Percentiles rank a stretch among this genome's conserved stretches.
These are phyloP conservation scores for Proterorhinus semilunaris DNA, from an alignment of 2,113 vertebrate species.

Conservation along the genomic window DNA sequence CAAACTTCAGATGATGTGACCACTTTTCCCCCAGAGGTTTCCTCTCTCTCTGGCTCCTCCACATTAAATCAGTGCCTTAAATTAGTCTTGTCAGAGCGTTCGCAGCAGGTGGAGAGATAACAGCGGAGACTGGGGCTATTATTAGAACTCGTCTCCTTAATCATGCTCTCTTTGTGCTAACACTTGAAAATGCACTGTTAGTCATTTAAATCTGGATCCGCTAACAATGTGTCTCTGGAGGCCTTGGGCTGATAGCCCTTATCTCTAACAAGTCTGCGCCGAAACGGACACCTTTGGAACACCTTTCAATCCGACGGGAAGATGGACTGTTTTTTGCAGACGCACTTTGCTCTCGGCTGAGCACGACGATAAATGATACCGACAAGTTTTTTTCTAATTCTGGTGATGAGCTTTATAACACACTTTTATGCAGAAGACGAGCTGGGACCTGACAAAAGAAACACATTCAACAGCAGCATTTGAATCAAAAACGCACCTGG, in stretches of 20 bases:
- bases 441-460: too few species aligned
- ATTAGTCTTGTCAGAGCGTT: slow-evolving; percentile 48
- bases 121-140: slow-evolving; percentile 42
- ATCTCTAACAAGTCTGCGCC: neutral
- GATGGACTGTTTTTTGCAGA: neutral
- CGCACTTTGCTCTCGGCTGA: neutral
- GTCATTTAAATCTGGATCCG: slow-evolving; percentile 27
- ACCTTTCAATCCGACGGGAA: neutral
- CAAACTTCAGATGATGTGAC: slow-evolving; percentile 13
- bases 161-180: slow-evolving; percentile 40
- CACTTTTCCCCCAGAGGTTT: neutral
- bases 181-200: slow-evolving; percentile 38
- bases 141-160: slow-evolving; percentile 48
- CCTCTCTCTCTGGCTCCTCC: slow-evolving; percentile 16
- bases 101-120: slow-evolving; percentile 51
- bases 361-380: neutral
- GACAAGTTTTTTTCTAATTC: neutral
- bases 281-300: neutral
- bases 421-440: too few species aligned
- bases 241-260: slow-evolving; percentile 6
- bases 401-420: too few species aligned
- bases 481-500: too few species aligned
- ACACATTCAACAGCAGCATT: too few species aligned
- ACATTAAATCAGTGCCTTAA: slow-evolving; percentile 29
- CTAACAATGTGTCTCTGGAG: slow-evolving; percentile 28